Base-by-base conservation (phyloP, 2,888 invertebrate genomes). In the Scelioninae gen. 2 region DNA sequence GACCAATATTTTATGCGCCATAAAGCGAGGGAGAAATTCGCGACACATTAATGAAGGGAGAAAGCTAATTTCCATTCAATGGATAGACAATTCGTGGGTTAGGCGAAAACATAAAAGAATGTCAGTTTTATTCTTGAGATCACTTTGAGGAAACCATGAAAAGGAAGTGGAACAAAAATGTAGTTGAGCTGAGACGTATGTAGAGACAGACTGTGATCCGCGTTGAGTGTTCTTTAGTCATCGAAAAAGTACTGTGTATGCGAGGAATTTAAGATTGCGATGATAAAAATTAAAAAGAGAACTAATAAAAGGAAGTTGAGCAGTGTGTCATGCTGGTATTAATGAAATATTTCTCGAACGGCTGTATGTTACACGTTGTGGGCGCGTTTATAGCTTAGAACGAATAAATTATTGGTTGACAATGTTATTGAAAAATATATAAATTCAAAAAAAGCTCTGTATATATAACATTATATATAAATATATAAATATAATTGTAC, bases 121-220 rank as follows among this genome's bases (percentile, higher is more conserved):
- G 13, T 16, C 18, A 57, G 16, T 33, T 50, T 60, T 68, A 68
- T 68, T 68, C 50, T 57, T 57, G 41, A 55, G 46, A 9, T 61
- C 46, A 33, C 41, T 61, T 16, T 39, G 48, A 41, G 18, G 18
- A 7, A 25, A 13, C 19, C 10, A 43, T 2, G 52, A 19, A 53
- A 50, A 13, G 7, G 22, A 31, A 11, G 39, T 22, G 33, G 15
- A 52, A 31, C 7, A 31, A 16, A 43, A 50, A 28, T 31, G 18
- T 48, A 60, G 46, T 45, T 50, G 31, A 70, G 77, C 76, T 77
- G 79, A 60, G 75, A 81, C 76, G 80, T 82, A 79, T 80, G 81
- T 80, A 83, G 80, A 82, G 80, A 81, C 80, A 82, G 81, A 83
- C 85, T 86, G 83, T 87, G 87, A 81, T 85, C 82, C 76, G 84